phyloP scores from a whole-genome alignment of 2,888 invertebrate species.

The Drosophila niveifrons region DNA sequence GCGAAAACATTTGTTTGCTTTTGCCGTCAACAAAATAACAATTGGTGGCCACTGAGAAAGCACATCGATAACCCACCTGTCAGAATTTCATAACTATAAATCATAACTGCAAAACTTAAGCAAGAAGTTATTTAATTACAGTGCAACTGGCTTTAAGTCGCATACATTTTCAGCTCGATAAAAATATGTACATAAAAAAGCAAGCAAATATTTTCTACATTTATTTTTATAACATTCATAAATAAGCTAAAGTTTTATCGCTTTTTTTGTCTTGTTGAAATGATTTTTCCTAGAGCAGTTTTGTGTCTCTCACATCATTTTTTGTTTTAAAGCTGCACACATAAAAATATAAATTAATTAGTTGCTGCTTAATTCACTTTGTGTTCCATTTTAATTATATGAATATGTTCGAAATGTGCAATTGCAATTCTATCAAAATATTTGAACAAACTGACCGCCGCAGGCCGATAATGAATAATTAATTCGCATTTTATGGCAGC shows the following conservation, averaged over 20 bases:
- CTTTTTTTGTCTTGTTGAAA: conserved; percentile 18
- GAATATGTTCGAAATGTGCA: conserved; percentile 21
- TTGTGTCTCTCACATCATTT: neutral
- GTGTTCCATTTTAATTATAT: conserved; percentile 14
- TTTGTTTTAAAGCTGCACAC: neutral
- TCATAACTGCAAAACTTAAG: conserved; percentile 3
- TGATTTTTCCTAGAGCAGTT: conserved; percentile 2
- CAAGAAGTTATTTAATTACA: neutral
- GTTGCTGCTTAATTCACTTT: conserved; percentile 1
- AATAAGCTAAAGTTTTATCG: conserved; percentile 11
- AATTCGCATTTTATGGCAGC: conserved; percentile 58
- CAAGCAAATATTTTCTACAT: neutral
- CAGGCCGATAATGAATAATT: conserved; percentile 55
- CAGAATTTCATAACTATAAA: conserved; percentile 7
- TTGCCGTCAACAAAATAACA: conserved; percentile 15
- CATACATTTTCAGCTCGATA: neutral
- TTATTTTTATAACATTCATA: conserved; percentile 6
- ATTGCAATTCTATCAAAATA: conserved; percentile 28
- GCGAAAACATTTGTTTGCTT: conserved; percentile 10
- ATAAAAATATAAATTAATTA: conserved; percentile 23
- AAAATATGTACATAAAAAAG: neutral
- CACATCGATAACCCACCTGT: conserved; percentile 4
- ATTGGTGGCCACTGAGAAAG: conserved; percentile 8
- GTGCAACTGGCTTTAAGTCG: neutral
- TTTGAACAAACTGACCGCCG: conserved; percentile 12